Evolutionary conservation across 2,113 vertebrate genomes (phyloP), one percentile per base, ranked within the genome.

Genomic region (Phrynocephalus versicolor): DNA sequence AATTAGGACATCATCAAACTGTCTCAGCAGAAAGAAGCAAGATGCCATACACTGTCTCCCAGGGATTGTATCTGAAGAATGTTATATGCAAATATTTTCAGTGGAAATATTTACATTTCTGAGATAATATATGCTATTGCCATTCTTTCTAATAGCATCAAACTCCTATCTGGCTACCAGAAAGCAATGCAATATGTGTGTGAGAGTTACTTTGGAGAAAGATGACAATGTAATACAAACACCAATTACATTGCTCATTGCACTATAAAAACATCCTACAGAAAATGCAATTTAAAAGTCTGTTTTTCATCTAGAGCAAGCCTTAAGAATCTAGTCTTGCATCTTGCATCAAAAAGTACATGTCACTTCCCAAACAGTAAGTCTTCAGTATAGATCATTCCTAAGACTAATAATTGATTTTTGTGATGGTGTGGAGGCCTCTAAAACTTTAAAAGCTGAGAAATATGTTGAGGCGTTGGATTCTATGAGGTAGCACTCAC

Each of bases 1-100:
- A 87, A 98, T 97, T 88, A 99, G 96, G 74, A 99, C 99, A 86
- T 99, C 98, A 91, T 97, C 97, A 97, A 99, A 99, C 85, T 98
- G 97, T 85, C 95, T 97, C 83, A 99, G 95, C 85, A 99, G 97
- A 94, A 99, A 99, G 95, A 98, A 99, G 91, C 97, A 99, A 77
- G 99, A 98, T 62, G 99, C 98, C 98, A 99, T 99, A 92, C 98
- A 99, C 91, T 98, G 98, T 87, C 99, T 96, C 51, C 99, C 99
- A 30, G 98, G 98, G 90, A 99, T 97, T 33, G 99, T 99, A 93
- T 99, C 99, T 99, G 94, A 91, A 94, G 95, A 70, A 88, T 72
- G 93, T 90, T 88, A 85, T 87, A 92, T 51, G 18, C 30, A 90
- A 51, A 89, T 85, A 79, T 82, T 80, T 70, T 90, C 55, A 90